Base-by-base conservation (phyloP, 2,797 vertebrate genomes). In the Tapera naevia region DNA sequence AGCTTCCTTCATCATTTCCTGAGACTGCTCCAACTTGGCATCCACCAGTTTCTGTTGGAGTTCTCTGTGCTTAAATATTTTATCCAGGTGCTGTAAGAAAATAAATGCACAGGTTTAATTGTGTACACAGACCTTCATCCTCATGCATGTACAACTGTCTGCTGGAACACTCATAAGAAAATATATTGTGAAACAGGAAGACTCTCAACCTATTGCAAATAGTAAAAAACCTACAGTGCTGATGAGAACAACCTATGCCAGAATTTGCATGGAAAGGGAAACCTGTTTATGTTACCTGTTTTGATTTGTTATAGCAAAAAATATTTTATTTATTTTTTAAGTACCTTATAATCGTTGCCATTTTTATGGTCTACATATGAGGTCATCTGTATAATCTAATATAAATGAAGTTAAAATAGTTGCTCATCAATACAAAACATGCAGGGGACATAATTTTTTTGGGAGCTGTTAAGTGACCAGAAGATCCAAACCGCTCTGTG, bases 1-100 rank as follows among this genome's bases (percentile, higher is more conserved):
- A 0, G 98, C 98, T 72, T 99, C 98, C 53, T 97, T 97, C 97
- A 99, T 98, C 97, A 98, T 97, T 81, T 98, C 98, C 88, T 99
- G 98, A 11, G 99, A 98, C 96, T 99, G 98, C 92, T 99, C 98
- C 71, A 99, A 97, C 66, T 99, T 99, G 72, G 99, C 98, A 64
- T 99, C 99, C 10, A 98, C 98, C 96, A 99, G 97, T 93, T 99
- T 98, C 97, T 99, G 98, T 93, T 99, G 99, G 85, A 99, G 98
- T 74, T 99, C 99, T 61, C 98, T 98, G 93, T 99, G 99, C 51
- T 98, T 98, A 97, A 99, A 98, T 96, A 99, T 98, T 97, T 99
- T 99, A 97, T 99, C 99, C 95, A 99, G 96, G 96, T 98, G 98
- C 99, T 99, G 96, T 48, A 96, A 91, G 74, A 94, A 95, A 89